Percentiles rank a stretch among this genome's conserved stretches.
Conservation (phyloP, 2,113 vertebrate genomes). For the Blennius ocellaris region DNA sequence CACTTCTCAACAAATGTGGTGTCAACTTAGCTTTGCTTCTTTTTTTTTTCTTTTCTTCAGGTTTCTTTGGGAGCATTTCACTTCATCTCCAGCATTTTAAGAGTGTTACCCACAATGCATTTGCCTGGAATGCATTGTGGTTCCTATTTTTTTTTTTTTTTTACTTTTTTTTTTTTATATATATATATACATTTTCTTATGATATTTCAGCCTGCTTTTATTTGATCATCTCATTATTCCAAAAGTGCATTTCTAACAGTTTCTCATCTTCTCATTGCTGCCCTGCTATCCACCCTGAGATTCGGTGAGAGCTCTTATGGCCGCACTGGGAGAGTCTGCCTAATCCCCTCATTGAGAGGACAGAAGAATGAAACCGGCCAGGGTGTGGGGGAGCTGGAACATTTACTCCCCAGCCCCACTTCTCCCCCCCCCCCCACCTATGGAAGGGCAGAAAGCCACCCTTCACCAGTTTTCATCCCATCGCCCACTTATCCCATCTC, state of each 20-base stretch:
- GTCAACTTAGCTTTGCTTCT: slow-evolving; percentile 80
- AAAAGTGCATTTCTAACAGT: slow-evolving; percentile 46
- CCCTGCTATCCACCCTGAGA: slow-evolving; percentile 63
- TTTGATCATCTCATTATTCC: slow-evolving; percentile 38
- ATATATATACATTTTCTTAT: slow-evolving; percentile 25
- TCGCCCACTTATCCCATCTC: slow-evolving; percentile 66
- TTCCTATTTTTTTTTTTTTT: slow-evolving; percentile 27
- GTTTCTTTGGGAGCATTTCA: slow-evolving; percentile 67
- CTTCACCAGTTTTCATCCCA: slow-evolving; percentile 57
- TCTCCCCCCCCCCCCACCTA: slow-evolving; percentile 58
- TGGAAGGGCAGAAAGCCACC: slow-evolving; percentile 81
- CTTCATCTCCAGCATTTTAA: slow-evolving; percentile 57
- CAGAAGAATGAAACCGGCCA: slow-evolving; percentile 80
- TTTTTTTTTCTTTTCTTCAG: slow-evolving; percentile 51
- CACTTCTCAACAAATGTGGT: slow-evolving; percentile 75
- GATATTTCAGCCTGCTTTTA: slow-evolving; percentile 40
- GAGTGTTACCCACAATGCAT: slow-evolving; percentile 37
- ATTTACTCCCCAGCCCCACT: slow-evolving; percentile 73
- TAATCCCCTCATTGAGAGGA: slow-evolving; percentile 86
- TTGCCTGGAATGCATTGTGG: slow-evolving; percentile 35
- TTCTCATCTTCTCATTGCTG: slow-evolving; percentile 65
- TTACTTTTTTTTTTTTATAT: slow-evolving; percentile 25
- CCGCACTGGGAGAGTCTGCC: slow-evolving; percentile 72
- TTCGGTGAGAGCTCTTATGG: slow-evolving; percentile 76
- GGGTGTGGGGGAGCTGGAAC: slow-evolving; percentile 65